phyloP scores from a whole-genome alignment of 2,888 invertebrate genomes.

The Antheraea yamamai region DNA sequence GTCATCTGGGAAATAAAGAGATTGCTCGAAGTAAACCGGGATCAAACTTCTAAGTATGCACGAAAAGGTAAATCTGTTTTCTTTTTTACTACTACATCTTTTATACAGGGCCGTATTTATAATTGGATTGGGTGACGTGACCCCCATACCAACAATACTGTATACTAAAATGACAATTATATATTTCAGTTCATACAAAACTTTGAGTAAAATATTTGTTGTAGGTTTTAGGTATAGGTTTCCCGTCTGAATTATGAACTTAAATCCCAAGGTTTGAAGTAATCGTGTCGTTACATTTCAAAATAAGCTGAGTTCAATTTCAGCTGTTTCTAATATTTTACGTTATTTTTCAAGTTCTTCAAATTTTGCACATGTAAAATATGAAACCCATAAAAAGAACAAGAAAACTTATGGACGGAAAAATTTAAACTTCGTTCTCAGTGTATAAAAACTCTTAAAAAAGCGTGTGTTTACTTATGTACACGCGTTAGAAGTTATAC shows the following conservation, averaged over 20 bases:
- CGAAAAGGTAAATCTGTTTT: conserved; percentile 13
- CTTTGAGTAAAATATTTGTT: not conserved
- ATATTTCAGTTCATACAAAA: not conserved
- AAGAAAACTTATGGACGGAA: too few species aligned
- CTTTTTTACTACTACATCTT: conserved; percentile 2
- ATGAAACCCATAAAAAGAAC: too few species aligned
- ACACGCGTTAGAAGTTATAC: too few species aligned
- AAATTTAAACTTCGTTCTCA: too few species aligned
- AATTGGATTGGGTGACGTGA: not conserved
- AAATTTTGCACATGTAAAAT: too few species aligned
- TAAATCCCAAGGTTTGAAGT: not conserved
- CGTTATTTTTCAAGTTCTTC: too few species aligned
- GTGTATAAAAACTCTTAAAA: too few species aligned
- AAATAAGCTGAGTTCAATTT: too few species aligned
- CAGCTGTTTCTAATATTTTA: too few species aligned
- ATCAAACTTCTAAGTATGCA: conserved; percentile 13
- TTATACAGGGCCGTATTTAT: not conserved
- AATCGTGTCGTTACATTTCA: too few species aligned
- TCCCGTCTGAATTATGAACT: not conserved
- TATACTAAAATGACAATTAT: not conserved
- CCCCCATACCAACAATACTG: not conserved
- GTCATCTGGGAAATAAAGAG: conserved; percentile 14
- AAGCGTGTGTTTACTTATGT: too few species aligned
- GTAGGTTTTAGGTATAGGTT: not conserved
- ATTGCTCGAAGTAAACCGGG: conserved; percentile 12